Evolutionary conservation across 2,113 vertebrate species (phyloP).

Genomic region (Formicarius rufipectus): DNA sequence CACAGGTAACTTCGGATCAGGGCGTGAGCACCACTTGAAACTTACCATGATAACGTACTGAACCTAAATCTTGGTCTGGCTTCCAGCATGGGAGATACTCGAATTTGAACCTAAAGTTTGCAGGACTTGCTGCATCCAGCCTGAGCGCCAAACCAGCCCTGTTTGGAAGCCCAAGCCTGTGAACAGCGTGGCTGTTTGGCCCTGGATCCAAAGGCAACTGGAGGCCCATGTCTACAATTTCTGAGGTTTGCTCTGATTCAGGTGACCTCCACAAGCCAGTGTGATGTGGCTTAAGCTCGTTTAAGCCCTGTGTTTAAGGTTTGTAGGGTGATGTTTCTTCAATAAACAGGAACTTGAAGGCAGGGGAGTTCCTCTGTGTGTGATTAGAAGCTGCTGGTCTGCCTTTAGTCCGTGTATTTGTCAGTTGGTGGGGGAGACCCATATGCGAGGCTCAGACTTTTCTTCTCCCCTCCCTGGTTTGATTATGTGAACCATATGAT

Average conservation of each 20-base stretch:
- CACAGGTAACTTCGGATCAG: not conserved
- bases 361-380: not conserved
- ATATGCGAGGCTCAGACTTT: not conserved
- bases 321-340: not conserved
- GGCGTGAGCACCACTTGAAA: not conserved
- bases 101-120: not conserved
- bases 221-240: not conserved
- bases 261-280: not conserved
- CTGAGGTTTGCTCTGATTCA: not conserved
- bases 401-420: not conserved
- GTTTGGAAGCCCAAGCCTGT: not conserved
- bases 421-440: not conserved
- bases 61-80: not conserved
- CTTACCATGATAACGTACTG: not conserved
- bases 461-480: not conserved
- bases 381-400: not conserved
- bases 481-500: slow-evolving; percentile 18
- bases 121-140: not conserved
- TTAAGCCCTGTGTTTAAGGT: not conserved
- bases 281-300: not conserved
- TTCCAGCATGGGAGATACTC: not conserved
- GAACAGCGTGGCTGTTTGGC: not conserved
- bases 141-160: not conserved
- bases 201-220: not conserved
- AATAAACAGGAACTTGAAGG: not conserved